Base-by-base conservation (phyloP, 2,113 vertebrate species). In the Nothocercus nigrocapillus region DNA sequence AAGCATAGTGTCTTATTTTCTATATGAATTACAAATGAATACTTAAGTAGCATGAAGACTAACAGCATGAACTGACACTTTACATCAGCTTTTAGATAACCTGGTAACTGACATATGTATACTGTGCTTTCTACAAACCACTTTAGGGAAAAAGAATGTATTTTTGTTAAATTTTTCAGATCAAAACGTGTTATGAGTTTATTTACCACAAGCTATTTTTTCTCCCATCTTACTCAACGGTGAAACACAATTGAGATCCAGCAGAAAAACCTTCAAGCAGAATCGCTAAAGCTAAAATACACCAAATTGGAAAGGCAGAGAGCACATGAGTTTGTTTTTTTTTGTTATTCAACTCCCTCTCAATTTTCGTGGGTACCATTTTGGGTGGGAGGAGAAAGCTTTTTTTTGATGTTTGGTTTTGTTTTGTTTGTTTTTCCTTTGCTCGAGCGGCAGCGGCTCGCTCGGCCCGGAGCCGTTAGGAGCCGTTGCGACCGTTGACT, bases 101-200 rank as follows among this genome's bases (percentile, higher is more conserved):
- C 79, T 88, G 86, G 64, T 93, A 94, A 96, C 89, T 96, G 97
- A 93, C 93, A 94, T 94, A 97, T 97, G 96, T 96, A 91, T 92
- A 68, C 47, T 81, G 24, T 61, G 24, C 61, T 63, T 81, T 19
- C 54, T 40, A 24, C 25, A 80, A 83, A 87, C 82, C 91, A 78
- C 53, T 92, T 84, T 73, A 13, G 76, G 36, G 44, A 44, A 76
- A 30, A 78, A 5, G 73, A 73, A 96, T 93, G 51, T 0, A 21
- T 89, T 66, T 40, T 28, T 68, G 53, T 94, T 80, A 24, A 36
- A 74, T 63, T 54, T 80, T 80, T 69, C 34, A 8, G 0, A 1
- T 93, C 64, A 80, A 82, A 97, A 42, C 82, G 51, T n/a, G 49
- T 72, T 44, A 70, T 51, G 51, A 21, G 45, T 69, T 12, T 40